Conservation (phyloP, 1,140 invertebrate species). For the Octopus sinensis region DNA sequence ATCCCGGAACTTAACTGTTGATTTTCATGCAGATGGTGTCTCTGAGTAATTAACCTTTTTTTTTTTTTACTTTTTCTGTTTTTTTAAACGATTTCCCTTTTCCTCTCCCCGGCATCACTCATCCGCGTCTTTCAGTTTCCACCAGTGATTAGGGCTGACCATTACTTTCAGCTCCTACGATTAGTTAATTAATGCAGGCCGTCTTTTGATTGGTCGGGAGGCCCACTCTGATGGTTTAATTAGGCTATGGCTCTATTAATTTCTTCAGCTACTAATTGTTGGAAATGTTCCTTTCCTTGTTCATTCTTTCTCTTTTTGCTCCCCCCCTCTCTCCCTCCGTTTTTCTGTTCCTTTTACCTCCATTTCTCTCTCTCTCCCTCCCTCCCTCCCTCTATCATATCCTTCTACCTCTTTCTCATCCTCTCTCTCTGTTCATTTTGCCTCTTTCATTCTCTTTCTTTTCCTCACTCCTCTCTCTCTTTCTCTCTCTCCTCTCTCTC, state of each 20-base stretch:
- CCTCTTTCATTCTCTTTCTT: slow-evolving; percentile 19
- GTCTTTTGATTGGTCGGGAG: too few relatives aligned
- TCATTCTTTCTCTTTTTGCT: slow-evolving; percentile 4
- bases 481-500: slow-evolving; percentile 13
- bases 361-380: background rate
- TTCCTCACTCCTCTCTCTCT: slow-evolving; percentile 13
- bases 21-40: too few relatives aligned
- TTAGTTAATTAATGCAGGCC: too few relatives aligned
- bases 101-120: background rate
- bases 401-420: slow-evolving; percentile 7
- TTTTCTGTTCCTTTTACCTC: background rate
- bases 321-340: background rate
- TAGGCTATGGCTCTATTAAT: too few relatives aligned
- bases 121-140: background rate
- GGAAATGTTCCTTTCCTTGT: too few relatives aligned
- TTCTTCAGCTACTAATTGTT: background rate
- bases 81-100: background rate
- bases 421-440: slow-evolving; percentile 6
- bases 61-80: background rate
- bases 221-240: too few relatives aligned
- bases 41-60: background rate
- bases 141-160: too few relatives aligned
- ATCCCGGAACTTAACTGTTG: too few relatives aligned
- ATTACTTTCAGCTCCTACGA: too few relatives aligned
- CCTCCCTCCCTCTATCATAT: slow-evolving; percentile 11